Evolutionary conservation across 2,113 vertebrate species (phyloP).

Genomic region (Pitta sordida): DNA sequence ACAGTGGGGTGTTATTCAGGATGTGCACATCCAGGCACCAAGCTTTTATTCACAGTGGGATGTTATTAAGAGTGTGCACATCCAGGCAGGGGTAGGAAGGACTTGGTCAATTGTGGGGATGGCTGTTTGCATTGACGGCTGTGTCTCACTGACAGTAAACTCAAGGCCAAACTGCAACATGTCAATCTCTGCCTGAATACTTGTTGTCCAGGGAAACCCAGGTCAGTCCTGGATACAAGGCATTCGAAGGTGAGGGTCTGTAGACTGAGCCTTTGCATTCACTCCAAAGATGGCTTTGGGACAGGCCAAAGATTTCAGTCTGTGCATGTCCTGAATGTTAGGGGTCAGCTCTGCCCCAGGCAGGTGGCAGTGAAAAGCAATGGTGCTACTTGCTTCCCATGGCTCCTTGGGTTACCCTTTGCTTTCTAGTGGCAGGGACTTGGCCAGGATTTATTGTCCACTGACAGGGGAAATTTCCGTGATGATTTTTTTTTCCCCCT

Average conservation of each 20-base stretch:
- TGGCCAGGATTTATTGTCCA: not conserved
- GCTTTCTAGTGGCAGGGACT: not conserved
- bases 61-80: not conserved
- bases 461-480: not conserved
- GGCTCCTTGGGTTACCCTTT: not conserved
- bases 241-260: not conserved
- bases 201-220: not conserved
- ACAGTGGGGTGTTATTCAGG: not conserved
- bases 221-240: not conserved
- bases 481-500: not conserved
- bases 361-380: not conserved
- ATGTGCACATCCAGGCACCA: not conserved
- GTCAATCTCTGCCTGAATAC: not conserved
- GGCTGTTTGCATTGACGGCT: not conserved
- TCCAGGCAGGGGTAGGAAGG: not conserved
- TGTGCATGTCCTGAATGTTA: not conserved
- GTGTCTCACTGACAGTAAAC: not conserved
- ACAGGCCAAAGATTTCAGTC: not conserved
- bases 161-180: not conserved
- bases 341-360: not conserved
- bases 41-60: not conserved
- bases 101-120: not conserved
- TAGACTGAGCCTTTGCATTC: not conserved
- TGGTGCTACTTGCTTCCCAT: not conserved
- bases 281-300: not conserved